These are phyloP conservation scores for Ptilorrhoa leucosticta DNA, from an alignment of 2,113 vertebrate species.

Conservation along the genomic window DNA sequence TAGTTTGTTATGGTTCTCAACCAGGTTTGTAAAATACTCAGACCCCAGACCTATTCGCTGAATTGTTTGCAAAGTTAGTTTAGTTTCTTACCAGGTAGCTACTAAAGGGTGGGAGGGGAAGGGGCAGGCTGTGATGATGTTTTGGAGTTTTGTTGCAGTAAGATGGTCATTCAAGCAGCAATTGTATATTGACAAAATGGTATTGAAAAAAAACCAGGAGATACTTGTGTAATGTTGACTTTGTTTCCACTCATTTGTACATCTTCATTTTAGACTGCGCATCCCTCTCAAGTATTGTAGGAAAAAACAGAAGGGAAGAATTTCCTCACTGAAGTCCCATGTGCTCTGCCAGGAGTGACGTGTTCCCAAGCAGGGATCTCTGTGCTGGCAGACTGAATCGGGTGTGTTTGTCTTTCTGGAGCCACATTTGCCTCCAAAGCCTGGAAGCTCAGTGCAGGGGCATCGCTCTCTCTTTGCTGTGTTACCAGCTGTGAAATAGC, in stretches of 20 bases:
- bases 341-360: not conserved
- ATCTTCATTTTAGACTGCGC: not conserved
- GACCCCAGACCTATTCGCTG: not conserved
- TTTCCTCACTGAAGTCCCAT: not conserved
- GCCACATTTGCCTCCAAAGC: not conserved
- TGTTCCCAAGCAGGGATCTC: not conserved
- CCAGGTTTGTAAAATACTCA: not conserved
- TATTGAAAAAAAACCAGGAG: not conserved
- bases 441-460: not conserved
- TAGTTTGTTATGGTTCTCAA: not conserved
- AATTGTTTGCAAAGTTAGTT: not conserved
- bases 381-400: not conserved
- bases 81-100: not conserved
- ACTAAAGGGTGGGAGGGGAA: accelerated
- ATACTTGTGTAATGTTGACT: not conserved
- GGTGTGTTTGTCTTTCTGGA: not conserved
- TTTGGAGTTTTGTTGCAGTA: not conserved
- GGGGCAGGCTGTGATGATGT: not conserved
- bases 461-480: not conserved
- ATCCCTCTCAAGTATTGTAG: not conserved
- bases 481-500: not conserved
- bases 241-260: not conserved
- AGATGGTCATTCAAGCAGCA: not conserved
- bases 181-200: not conserved
- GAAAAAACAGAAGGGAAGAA: not conserved